Base-by-base conservation (phyloP, 1,140 invertebrate genomes). In the Pygmarrhopalites habei region DNA sequence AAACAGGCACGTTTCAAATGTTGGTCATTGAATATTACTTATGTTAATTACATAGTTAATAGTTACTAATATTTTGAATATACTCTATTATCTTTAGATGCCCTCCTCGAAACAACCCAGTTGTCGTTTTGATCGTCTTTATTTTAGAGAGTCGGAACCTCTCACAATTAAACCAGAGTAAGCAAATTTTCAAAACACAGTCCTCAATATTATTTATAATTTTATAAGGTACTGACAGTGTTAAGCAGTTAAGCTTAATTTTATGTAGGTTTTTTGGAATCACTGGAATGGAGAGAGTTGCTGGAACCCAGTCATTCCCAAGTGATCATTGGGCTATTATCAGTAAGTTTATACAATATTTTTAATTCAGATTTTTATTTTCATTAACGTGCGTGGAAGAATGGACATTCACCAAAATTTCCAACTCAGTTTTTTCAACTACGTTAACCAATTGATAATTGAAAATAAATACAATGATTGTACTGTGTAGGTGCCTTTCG, bases 311-410 rank as follows among this genome's bases (percentile, higher is more conserved):
- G 57, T 73, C 77, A 46, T 84, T 83, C 72, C 81, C 81, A 7
- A 82, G 80, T 71, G 83, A 84, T 74, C 83, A 84, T 65, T 84
- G 83, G 83, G 83, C 80, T 4, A 72, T 84, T n/a, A 64, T n/a
- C n/a, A n/a, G n/a, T n/a, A n/a, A n/a, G n/a, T n/a, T n/a, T n/a
- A 79, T 32, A 66, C 75, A 14, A 66, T 63, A 39, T 72, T 74
- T 55, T 29, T n/a, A n/a, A n/a, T n/a, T n/a, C n/a, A n/a, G n/a
- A n/a, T n/a, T n/a, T n/a, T n/a, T n/a, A n/a, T n/a, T n/a, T n/a
- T n/a, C n/a, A n/a, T n/a, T n/a, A n/a, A n/a, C n/a, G n/a, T n/a
- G n/a, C n/a, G n/a, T n/a, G n/a, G n/a, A n/a, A n/a, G n/a, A n/a
- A n/a, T n/a, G n/a, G n/a, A n/a, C n/a, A n/a, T n/a, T n/a, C n/a